phyloP scores from a whole-genome alignment of 2,113 vertebrate genomes.

The Callochromis pleurospilus region DNA sequence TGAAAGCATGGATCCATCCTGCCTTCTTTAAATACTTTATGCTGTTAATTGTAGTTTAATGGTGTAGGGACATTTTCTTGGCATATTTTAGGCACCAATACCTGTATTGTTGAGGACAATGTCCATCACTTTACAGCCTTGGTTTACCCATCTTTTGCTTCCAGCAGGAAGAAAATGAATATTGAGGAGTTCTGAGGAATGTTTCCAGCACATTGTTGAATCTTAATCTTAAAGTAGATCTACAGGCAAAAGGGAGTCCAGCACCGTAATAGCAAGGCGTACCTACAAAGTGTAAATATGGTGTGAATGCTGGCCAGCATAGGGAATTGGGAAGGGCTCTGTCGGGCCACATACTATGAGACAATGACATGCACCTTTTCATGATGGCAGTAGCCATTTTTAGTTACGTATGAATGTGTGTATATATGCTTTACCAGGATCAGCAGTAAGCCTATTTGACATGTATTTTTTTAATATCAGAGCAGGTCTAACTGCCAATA shows the following conservation, averaged over 20 bases:
- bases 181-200: not conserved
- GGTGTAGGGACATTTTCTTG: not conserved
- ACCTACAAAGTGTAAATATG: not conserved
- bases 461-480: slow-evolving; percentile 32
- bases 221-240: not conserved
- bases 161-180: not conserved
- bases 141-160: not conserved
- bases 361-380: slow-evolving; percentile 12
- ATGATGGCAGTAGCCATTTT: not conserved
- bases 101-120: not conserved
- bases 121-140: not conserved
- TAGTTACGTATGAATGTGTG: not conserved
- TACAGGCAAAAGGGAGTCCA: not conserved
- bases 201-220: not conserved
- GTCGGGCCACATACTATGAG: not conserved
- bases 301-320: not conserved
- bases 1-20: not conserved
- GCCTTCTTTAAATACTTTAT: not conserved
- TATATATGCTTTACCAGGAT: not conserved
- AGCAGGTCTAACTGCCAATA: slow-evolving; percentile 50
- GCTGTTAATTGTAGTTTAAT: not conserved
- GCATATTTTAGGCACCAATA: not conserved
- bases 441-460: slow-evolving; percentile 32
- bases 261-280: not conserved
- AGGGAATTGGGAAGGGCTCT: not conserved